Percentiles rank a stretch among this genome's conserved stretches.
Evolutionary conservation across 2,888 invertebrate species (phyloP).

Genomic region (Scaptomyza cyrtandrae): DNA sequence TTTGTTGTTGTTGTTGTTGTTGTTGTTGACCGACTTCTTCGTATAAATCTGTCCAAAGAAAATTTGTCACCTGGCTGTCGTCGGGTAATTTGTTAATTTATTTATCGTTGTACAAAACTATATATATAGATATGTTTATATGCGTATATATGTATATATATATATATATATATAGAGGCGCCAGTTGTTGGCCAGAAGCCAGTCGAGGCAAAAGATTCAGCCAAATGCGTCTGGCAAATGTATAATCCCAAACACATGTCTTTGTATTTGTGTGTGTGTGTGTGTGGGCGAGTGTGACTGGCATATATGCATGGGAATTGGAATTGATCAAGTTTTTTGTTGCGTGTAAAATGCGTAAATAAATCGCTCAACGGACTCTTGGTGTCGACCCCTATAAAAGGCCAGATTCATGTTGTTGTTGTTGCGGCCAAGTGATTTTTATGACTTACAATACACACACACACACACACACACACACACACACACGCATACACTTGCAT

Average conservation of each 20-base stretch:
- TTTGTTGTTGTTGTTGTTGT: not conserved
- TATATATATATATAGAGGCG: constrained; percentile 5
- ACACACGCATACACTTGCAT: constrained; percentile 16
- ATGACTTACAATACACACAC: constrained; percentile 56
- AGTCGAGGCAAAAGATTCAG: constrained; percentile 21
- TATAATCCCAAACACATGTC: not conserved
- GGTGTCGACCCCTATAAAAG: constrained; percentile 27
- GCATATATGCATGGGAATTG: constrained; percentile 40
- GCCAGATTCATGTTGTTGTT: constrained; percentile 15
- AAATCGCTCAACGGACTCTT: constrained; percentile 49
- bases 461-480: constrained; percentile 17
- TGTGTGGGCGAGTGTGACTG: constrained; percentile 27
- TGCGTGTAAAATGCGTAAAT: constrained; percentile 64
- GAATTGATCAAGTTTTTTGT: constrained; percentile 59
- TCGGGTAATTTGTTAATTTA: constrained; percentile 64
- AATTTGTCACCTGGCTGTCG: constrained; percentile 67
- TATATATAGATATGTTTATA: not conserved
- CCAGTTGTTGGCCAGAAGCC: constrained; percentile 27
- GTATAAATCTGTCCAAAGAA: constrained; percentile 53
- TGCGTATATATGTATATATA: not conserved
- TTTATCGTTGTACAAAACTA: constrained; percentile 18
- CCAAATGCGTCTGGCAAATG: constrained; percentile 32
- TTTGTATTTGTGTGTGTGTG: constrained; percentile 9
- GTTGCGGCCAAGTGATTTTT: constrained; percentile 54
- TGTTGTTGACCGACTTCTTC: too few species aligned